Percentiles rank a stretch among this genome's conserved stretches.
These are phyloP conservation scores for Leptosomus discolor DNA, from an alignment of 2,113 vertebrate genomes.

Conservation along the genomic window DNA sequence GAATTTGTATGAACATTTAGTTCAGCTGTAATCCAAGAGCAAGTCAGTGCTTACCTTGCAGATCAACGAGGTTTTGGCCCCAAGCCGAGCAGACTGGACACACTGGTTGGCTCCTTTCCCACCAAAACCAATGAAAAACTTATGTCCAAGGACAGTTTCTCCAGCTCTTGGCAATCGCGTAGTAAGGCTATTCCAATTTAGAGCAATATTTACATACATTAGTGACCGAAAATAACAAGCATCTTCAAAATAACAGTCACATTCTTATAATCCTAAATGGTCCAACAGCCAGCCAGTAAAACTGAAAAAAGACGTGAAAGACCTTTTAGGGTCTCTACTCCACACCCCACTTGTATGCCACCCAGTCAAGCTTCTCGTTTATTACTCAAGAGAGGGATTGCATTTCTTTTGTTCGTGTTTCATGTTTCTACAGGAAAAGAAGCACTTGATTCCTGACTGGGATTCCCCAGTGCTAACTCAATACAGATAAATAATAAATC, in stretches of 20 bases:
- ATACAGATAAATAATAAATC: neutral
- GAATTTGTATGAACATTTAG: neutral
- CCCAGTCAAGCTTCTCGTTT: neutral
- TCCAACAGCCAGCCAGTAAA: neutral
- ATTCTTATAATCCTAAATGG: neutral
- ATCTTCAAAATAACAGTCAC: neutral
- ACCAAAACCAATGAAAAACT: slow-evolving; percentile 94
- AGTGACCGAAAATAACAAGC: neutral
- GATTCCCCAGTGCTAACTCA: neutral
- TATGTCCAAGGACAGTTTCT: slow-evolving; percentile 92
- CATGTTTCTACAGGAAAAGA: neutral
- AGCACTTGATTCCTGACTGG: neutral
- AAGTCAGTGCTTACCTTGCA: slow-evolving; percentile 84
- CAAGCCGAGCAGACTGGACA: slow-evolving; percentile 90
- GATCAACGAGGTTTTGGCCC: slow-evolving; percentile 87
- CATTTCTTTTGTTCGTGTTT: neutral
- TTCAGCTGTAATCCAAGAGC: neutral
- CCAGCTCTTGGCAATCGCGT: slow-evolving; percentile 88
- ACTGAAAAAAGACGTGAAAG: neutral
- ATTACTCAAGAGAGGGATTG: neutral
- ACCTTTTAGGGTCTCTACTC: neutral
- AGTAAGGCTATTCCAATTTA: slow-evolving; percentile 79
- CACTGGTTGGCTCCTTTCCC: slow-evolving; percentile 99
- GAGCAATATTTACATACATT: slow-evolving; percentile 29
- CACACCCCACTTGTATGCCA: neutral